Conservation (phyloP, 2,113 vertebrate species). For the Nycticryphes semicollaris region DNA sequence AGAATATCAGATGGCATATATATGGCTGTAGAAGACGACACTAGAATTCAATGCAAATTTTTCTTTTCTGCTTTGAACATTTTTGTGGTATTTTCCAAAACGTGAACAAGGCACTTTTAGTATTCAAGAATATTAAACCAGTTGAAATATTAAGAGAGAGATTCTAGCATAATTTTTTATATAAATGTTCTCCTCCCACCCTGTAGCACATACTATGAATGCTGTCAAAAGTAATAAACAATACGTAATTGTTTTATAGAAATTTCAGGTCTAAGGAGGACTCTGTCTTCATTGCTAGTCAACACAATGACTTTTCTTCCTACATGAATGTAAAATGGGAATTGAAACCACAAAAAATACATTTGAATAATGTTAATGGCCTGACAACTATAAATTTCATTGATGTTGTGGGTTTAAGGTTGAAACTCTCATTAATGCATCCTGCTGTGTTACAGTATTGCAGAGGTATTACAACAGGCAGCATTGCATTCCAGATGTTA, state of each 20-base stretch:
- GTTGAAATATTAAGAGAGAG: not conserved
- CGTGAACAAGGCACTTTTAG: not conserved
- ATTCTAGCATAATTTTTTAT: not conserved
- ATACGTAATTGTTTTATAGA: not conserved
- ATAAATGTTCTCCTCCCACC: not conserved
- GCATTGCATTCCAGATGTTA: slow-evolving; percentile 59
- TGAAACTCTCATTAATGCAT: slow-evolving; percentile 64
- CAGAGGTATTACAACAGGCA: slow-evolving; percentile 53
- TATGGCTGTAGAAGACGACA: not conserved
- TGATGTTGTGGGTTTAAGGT: slow-evolving; percentile 55
- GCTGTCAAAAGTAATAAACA: not conserved
- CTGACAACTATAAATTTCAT: slow-evolving; percentile 57
- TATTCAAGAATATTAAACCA: not conserved
- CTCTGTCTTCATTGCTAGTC: not conserved
- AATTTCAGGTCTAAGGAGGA: not conserved
- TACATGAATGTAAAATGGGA: slow-evolving; percentile 8
- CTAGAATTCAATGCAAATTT: not conserved
- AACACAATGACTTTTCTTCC: slow-evolving; percentile 28
- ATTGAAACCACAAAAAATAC: slow-evolving; percentile 37
- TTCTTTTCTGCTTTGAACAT: not conserved
- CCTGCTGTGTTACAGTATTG: slow-evolving; percentile 64
- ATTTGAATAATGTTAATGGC: slow-evolving; percentile 37
- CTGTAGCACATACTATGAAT: not conserved
- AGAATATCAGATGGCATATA: not conserved
- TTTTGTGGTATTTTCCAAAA: slow-evolving; percentile 25